These are phyloP conservation scores for Drosophila trapezifrons DNA, from an alignment of 1,140 invertebrate genomes.

Conservation along the genomic window DNA sequence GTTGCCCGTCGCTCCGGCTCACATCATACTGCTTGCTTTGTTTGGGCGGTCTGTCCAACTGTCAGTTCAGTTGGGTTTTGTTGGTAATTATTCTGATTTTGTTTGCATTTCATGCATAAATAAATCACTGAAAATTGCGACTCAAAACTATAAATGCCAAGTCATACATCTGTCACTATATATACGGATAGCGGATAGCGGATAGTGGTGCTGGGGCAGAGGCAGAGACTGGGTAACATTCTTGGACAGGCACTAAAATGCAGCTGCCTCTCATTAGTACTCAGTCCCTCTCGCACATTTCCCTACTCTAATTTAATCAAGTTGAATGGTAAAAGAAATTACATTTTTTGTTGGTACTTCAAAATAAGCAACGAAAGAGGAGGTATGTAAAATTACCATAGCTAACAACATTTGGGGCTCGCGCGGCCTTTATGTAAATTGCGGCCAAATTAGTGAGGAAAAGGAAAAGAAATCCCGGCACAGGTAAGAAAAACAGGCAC, in stretches of 20 bases:
- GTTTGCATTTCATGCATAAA: conserved; percentile 74
- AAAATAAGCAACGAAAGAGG: conserved; percentile 19
- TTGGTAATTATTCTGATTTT: conserved; percentile 75
- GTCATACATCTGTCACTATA: conserved; percentile 59
- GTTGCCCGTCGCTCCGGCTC: conserved; percentile 8
- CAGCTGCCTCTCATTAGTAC: conserved; percentile 71
- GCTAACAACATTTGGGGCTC: conserved; percentile 47
- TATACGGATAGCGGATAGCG: neutral
- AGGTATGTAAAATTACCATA: conserved; percentile 46
- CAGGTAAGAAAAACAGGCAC: conserved; percentile 39
- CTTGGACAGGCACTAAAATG: conserved; percentile 60
- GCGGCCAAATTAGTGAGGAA: conserved; percentile 69
- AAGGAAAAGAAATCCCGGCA: conserved; percentile 42
- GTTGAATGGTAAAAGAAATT: conserved; percentile 54
- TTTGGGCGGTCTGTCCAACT: conserved; percentile 52
- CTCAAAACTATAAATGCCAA: conserved; percentile 62
- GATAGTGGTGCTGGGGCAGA: neutral
- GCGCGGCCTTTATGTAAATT: conserved; percentile 73
- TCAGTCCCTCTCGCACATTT: conserved; percentile 6
- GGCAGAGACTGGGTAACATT: conserved; percentile 10
- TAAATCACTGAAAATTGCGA: conserved; percentile 63
- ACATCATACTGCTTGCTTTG: conserved; percentile 34
- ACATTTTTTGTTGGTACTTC: conserved; percentile 33
- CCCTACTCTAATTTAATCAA: conserved; percentile 65
- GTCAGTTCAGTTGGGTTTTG: conserved; percentile 57